Percentiles rank a stretch among this genome's conserved stretches.
Conservation (phyloP, 2,113 vertebrate genomes). For the Nothobranchius kuhntae region DNA sequence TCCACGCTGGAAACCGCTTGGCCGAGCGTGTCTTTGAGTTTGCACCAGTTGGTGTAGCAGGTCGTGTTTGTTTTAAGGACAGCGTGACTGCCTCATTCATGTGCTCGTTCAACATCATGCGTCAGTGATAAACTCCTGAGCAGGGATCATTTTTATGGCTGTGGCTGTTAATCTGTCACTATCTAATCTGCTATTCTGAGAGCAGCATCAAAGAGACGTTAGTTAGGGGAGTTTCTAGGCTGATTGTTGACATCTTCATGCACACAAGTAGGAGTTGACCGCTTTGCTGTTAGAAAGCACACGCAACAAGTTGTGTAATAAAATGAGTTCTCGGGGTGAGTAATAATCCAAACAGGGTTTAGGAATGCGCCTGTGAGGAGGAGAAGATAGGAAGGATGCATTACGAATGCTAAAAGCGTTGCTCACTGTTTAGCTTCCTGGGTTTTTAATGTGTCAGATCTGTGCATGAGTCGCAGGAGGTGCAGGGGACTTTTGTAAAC, state of each 20-base stretch:
- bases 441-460: neutral
- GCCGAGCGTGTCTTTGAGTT: slow-evolving; percentile 16
- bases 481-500: slow-evolving; percentile 6
- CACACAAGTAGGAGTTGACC: too few species aligned
- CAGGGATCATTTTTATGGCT: neutral
- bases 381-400: neutral
- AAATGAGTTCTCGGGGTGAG: neutral
- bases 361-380: slow-evolving; percentile 3
- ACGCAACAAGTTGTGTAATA: slow-evolving; percentile 1
- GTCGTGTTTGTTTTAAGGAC: slow-evolving; percentile 57
- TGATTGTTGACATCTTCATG: slow-evolving; percentile 5
- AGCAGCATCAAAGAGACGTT: neutral
- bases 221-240: neutral
- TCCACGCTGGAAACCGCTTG: slow-evolving; percentile 14
- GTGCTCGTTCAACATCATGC: slow-evolving; percentile 6
- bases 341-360: slow-evolving; percentile 1
- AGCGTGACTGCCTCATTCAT: slow-evolving; percentile 17
- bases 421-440: neutral
- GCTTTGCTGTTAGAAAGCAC: neutral
- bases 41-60: slow-evolving; percentile 28
- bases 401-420: neutral
- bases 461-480: slow-evolving; percentile 1
- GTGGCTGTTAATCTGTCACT: slow-evolving; percentile 12
- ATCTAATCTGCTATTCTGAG: neutral
- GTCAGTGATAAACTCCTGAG: slow-evolving; percentile 26